Conservation (phyloP, 2,113 vertebrate genomes). For the Silurus asotus region DNA sequence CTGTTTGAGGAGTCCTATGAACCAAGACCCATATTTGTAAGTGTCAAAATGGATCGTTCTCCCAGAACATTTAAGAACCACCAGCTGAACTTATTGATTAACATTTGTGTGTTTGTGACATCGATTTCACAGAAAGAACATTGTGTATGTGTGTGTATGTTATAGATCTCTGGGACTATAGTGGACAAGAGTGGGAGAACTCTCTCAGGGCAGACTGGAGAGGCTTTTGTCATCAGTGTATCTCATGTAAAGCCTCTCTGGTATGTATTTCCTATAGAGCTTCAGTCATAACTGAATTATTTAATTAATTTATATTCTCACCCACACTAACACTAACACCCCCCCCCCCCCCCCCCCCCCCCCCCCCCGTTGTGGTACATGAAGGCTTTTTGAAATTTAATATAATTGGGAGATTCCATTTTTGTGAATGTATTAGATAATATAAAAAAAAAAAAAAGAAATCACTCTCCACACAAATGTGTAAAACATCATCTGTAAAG, state of each 20-base stretch:
- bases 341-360: too few relatives aligned
- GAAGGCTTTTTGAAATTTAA: neutral
- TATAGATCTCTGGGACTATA: slow-evolving; percentile 93
- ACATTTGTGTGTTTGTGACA: too few relatives aligned
- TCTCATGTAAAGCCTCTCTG: slow-evolving; percentile 87
- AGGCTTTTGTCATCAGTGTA: slow-evolving; percentile 93
- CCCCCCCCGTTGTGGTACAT: neutral
- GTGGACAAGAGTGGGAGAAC: slow-evolving; percentile 96
- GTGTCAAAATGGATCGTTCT: slow-evolving; percentile 50
- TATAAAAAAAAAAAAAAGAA: too few relatives aligned
- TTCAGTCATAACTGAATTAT: neutral
- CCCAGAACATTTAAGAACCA: neutral
- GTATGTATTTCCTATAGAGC: slow-evolving; percentile 71
- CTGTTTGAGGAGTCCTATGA: slow-evolving; percentile 84
- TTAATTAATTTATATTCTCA: too few relatives aligned
- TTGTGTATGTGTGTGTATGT: neutral
- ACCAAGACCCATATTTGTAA: slow-evolving; percentile 88
- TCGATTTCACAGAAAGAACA: neutral
- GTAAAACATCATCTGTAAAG: neutral
- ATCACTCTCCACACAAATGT: neutral
- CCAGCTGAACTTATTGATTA: neutral
- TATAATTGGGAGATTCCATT: neutral
- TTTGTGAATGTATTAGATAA: neutral
- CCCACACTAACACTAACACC: too few relatives aligned
- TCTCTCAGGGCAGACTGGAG: slow-evolving; percentile 93